Percentiles rank a stretch among this genome's conserved stretches.
These are phyloP conservation scores for Platygyra sinensis DNA, from an alignment of 64 coral and sea anemone genomes.

Conservation along the genomic window DNA sequence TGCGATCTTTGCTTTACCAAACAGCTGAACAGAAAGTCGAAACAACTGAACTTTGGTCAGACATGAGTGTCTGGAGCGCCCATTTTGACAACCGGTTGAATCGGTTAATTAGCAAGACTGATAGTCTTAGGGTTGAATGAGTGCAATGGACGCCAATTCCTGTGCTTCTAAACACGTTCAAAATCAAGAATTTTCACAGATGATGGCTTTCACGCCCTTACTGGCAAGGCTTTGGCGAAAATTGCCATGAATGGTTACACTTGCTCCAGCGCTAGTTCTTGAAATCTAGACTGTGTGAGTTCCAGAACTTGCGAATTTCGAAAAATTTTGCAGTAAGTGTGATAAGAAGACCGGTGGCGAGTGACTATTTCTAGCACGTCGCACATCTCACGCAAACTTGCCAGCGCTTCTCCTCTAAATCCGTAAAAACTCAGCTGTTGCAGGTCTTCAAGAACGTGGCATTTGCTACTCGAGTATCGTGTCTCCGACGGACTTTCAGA, in stretches of 20 bases:
- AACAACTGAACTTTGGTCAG: constrained; percentile 67
- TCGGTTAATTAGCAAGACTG: constrained; percentile 85
- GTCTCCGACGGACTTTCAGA: constrained; percentile 73
- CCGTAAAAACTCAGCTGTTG: constrained; percentile 68
- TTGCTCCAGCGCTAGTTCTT: constrained; percentile 73
- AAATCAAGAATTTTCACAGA: constrained; percentile 75
- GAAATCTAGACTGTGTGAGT: constrained; percentile 66
- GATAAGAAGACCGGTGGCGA: constrained; percentile 77
- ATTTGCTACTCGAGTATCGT: constrained; percentile 94
- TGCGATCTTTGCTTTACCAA: constrained; percentile 85
- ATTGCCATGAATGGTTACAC: constrained; percentile 73
- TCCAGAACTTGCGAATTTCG: constrained; percentile 77
- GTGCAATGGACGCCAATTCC: constrained; percentile 71
- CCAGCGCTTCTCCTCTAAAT: constrained; percentile 91
- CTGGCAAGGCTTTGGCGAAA: constrained; percentile 85
- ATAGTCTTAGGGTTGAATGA: constrained; percentile 79
- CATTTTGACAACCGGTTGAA: constrained; percentile 58
- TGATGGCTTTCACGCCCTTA: constrained; percentile 79
- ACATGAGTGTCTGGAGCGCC: constrained; percentile 72
- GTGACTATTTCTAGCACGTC: constrained; percentile 82
- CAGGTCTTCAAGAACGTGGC: constrained; percentile 78
- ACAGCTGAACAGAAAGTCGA: constrained; percentile 92
- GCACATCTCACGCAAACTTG: constrained; percentile 81
- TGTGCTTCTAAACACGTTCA: constrained; percentile 78
- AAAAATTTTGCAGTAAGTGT: constrained; percentile 87